phyloP scores from a whole-genome alignment of 1,140 invertebrate species.

The Drosophila melanica region DNA sequence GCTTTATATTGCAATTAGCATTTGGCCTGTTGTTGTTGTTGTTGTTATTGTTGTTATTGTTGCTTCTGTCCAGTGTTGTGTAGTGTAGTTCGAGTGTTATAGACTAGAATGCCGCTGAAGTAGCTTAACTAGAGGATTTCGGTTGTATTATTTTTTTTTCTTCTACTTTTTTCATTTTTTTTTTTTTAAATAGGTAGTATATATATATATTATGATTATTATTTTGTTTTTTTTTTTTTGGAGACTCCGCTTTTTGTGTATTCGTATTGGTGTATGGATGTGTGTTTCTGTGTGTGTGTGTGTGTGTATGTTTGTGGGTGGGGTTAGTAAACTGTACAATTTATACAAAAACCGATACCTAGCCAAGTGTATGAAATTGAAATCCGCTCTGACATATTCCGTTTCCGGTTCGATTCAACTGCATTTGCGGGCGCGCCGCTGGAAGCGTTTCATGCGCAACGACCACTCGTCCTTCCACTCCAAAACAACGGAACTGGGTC shows the following conservation, averaged over 20 bases:
- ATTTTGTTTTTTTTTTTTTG: not conserved
- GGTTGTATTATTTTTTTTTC: not conserved
- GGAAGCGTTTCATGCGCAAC: slow-evolving; percentile 94
- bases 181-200: slow-evolving; percentile 3
- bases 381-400: slow-evolving; percentile 84
- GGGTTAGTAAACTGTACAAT: slow-evolving; percentile 83
- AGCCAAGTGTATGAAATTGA: slow-evolving; percentile 84
- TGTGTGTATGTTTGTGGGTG: slow-evolving; percentile 9
- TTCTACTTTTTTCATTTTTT: slow-evolving; percentile 4
- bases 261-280: slow-evolving; percentile 1
- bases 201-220: not conserved
- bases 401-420: slow-evolving; percentile 84
- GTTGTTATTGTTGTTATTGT: slow-evolving; percentile 19
- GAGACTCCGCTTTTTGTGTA: slow-evolving; percentile 26
- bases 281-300: slow-evolving; percentile 1
- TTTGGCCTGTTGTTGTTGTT: slow-evolving; percentile 44
- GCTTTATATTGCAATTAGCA: slow-evolving; percentile 67
- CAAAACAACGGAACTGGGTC: slow-evolving; percentile 93
- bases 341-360: slow-evolving; percentile 84
- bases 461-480: slow-evolving; percentile 98
- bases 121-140: slow-evolving; percentile 39
- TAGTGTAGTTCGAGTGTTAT: slow-evolving; percentile 26
- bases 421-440: slow-evolving; percentile 90
- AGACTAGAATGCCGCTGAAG: slow-evolving; percentile 54
- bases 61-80: slow-evolving; percentile 16